Conservation (phyloP, 2,888 invertebrate genomes). For the Philhelius pedissequus region DNA sequence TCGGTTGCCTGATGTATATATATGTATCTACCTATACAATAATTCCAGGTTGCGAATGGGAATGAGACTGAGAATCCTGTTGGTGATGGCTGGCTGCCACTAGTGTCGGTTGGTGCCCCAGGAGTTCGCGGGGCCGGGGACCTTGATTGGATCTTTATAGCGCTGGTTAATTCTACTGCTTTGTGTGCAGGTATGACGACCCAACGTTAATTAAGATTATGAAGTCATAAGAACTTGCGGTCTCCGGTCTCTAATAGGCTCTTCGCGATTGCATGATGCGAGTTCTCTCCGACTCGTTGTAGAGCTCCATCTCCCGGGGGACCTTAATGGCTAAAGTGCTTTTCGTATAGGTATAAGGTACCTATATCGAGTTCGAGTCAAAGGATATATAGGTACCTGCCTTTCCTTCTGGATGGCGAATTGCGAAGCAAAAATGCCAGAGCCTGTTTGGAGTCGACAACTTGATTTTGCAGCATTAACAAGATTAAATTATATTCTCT, state of each 20-base stretch:
- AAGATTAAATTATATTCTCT: constrained; percentile 75
- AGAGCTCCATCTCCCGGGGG: constrained; percentile 26
- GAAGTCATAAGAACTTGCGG: constrained; percentile 77
- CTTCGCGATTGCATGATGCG: constrained; percentile 66
- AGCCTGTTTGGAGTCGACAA: constrained; percentile 75
- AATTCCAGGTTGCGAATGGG: background rate
- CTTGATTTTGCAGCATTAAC: constrained; percentile 79
- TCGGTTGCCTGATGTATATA: background rate
- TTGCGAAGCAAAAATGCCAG: constrained; percentile 27
- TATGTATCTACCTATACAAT: no score
- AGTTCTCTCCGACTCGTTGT: background rate
- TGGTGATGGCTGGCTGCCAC: constrained; percentile 22
- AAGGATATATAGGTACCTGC: background rate
- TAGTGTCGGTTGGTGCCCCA: no score
- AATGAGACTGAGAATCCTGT: constrained; percentile 33
- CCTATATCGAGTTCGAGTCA: no score
- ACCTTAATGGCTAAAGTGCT: constrained; percentile 63
- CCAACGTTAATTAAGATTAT: constrained; percentile 78
- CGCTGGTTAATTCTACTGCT: constrained; percentile 58
- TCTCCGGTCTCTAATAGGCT: constrained; percentile 59
- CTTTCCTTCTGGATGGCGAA: background rate
- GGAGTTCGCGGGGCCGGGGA: constrained; percentile 26
- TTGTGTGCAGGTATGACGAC: constrained; percentile 54
- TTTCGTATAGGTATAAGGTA: no score
- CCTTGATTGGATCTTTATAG: constrained; percentile 68